Percentiles rank a stretch among this genome's conserved stretches.
These are phyloP conservation scores for Parazoanthus swiftii DNA, from an alignment of 92 coral and sea anemone genomes.

Conservation along the genomic window DNA sequence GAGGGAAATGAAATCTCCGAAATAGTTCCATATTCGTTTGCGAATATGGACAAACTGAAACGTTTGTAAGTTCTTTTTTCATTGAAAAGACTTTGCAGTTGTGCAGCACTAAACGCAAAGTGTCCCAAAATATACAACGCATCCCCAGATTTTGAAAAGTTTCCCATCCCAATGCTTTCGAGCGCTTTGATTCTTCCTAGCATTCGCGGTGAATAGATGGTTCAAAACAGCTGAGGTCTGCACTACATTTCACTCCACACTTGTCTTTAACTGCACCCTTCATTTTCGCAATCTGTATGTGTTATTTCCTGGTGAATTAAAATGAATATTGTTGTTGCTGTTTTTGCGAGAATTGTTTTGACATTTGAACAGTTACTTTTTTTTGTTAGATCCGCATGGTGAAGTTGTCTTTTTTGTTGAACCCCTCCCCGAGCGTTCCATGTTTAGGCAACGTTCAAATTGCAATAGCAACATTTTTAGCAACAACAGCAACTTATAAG, in stretches of 20 bases:
- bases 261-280: neutral
- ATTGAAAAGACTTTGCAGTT: neutral
- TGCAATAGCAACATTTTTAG: no score
- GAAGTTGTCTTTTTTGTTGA: no score
- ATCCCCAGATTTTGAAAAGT: no score
- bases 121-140: neutral
- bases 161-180: neutral
- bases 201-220: neutral
- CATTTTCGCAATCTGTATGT: neutral
- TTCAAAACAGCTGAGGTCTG: neutral
- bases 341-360: no score
- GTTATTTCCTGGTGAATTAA: neutral
- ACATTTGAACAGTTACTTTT: no score
- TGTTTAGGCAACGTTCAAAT: no score
- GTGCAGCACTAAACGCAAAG: neutral
- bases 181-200: neutral
- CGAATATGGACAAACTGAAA: slow-evolving; percentile 43
- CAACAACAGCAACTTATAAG: no score
- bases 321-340: no score
- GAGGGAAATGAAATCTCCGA: slow-evolving; percentile 53
- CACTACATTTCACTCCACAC: neutral
- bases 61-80: slow-evolving; percentile 60
- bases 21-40: slow-evolving; percentile 64
- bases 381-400: no score
- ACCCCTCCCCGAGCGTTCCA: no score